A percentile compares a stretch with the other conserved stretches of the same genome.
Evolutionary conservation across 2,888 invertebrate genomes (phyloP).

Genomic region (Rhingia campestris): DNA sequence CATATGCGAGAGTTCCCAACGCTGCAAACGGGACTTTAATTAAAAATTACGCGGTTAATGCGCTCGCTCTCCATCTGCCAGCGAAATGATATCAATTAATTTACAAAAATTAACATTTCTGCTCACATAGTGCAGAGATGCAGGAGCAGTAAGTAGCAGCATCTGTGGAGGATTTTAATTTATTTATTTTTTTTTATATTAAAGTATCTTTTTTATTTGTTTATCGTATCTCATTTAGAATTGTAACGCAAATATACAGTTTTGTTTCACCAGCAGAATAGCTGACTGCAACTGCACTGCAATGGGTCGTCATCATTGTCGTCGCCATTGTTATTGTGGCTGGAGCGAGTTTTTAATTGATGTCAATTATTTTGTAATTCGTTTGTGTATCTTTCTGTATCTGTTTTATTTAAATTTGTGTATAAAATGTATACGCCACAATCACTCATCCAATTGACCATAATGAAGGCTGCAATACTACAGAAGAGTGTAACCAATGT

Average conservation of each 20-base stretch:
- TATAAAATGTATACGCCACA: slow-evolving; percentile 37
- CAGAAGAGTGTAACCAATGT: slow-evolving; percentile 31
- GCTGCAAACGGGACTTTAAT: slow-evolving; percentile 51
- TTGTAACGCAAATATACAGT: slow-evolving; percentile 7
- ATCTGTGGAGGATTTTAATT: slow-evolving; percentile 48
- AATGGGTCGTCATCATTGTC: slow-evolving; percentile 19
- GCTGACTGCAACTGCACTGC: slow-evolving; percentile 12
- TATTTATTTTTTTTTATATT: slow-evolving; percentile 1
- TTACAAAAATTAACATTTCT: slow-evolving; percentile 67
- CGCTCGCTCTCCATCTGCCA: slow-evolving; percentile 44
- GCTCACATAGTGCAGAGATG: background rate
- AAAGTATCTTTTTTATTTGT: slow-evolving; percentile 32
- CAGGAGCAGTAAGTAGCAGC: background rate
- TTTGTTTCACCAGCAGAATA: background rate
- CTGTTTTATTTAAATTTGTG: slow-evolving; percentile 14
- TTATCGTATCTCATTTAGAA: slow-evolving; percentile 62
- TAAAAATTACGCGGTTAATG: slow-evolving; percentile 56
- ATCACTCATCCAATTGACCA: slow-evolving; percentile 68
- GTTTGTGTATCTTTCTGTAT: slow-evolving; percentile 52
- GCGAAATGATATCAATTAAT: slow-evolving; percentile 67
- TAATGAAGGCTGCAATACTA: slow-evolving; percentile 41
- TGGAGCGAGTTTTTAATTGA: slow-evolving; percentile 64
- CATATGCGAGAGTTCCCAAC: slow-evolving; percentile 2
- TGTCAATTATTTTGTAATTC: slow-evolving; percentile 73
- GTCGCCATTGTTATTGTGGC: slow-evolving; percentile 31